Percentiles rank a stretch among this genome's conserved stretches.
These are phyloP conservation scores for Melanostoma scalare DNA, from an alignment of 2,888 invertebrate genomes.

Conservation along the genomic window DNA sequence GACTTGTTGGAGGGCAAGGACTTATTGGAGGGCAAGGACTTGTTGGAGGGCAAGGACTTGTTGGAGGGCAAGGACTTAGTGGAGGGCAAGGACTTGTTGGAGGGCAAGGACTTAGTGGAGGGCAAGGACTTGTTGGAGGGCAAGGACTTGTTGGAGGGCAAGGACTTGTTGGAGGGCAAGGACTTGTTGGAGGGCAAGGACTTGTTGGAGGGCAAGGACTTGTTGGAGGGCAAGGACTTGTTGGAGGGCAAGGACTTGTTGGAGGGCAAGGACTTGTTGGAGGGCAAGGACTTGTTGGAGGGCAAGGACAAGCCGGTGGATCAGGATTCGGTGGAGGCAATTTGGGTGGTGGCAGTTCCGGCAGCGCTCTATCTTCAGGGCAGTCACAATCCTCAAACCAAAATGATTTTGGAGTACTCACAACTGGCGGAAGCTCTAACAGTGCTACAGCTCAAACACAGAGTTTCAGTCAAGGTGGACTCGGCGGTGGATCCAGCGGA, in stretches of 20 bases:
- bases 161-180: too few relatives aligned
- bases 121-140: too few relatives aligned
- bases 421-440: conserved; percentile 34
- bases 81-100: too few relatives aligned
- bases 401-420: conserved; percentile 12
- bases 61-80: too few relatives aligned
- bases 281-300: conserved; percentile 22
- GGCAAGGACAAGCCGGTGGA: conserved; percentile 37
- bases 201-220: too few relatives aligned
- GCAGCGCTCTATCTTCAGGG: conserved; percentile 1
- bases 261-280: conserved; percentile 29
- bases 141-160: too few relatives aligned
- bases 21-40: too few relatives aligned
- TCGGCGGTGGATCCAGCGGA: conserved; percentile 26
- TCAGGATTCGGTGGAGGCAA: conserved; percentile 18
- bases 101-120: too few relatives aligned
- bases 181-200: too few relatives aligned
- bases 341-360: conserved; percentile 6
- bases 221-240: too few relatives aligned
- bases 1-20: too few relatives aligned
- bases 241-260: not conserved
- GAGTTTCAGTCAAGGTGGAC: conserved; percentile 14
- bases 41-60: too few relatives aligned
- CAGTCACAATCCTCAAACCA: not conserved
- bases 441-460: conserved; percentile 18